Conservation (phyloP, 1,140 invertebrate genomes). For the Myzus persicae region DNA sequence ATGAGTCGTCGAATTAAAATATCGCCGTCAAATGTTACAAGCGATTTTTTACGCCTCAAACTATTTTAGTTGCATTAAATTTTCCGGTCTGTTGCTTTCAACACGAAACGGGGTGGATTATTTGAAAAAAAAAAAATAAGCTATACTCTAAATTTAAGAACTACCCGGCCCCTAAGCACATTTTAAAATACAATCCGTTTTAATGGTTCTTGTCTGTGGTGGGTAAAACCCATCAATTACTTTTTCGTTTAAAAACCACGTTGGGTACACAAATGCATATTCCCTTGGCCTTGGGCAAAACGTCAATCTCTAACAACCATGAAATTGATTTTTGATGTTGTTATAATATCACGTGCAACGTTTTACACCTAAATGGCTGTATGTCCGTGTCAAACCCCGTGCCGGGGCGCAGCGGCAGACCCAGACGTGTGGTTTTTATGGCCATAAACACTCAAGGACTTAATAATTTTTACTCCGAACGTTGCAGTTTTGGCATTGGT, state of each 20-base stretch:
- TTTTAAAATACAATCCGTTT: constrained; percentile 50
- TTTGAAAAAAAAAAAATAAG: constrained; percentile 36
- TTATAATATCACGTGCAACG: not conserved
- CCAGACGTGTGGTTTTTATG: not conserved
- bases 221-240: constrained; percentile 52
- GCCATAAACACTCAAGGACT: not conserved
- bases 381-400: not conserved
- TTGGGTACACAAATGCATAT: not conserved
- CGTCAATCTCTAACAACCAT: constrained; percentile 46
- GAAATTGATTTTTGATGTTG: constrained; percentile 56
- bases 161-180: not conserved
- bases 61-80: constrained; percentile 44
- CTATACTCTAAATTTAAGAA: constrained; percentile 43
- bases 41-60: constrained; percentile 19
- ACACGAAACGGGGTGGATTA: constrained; percentile 35
- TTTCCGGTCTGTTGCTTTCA: constrained; percentile 39
- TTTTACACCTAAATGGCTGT: constrained; percentile 38
- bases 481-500: not conserved
- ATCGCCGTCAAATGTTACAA: constrained; percentile 18
- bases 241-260: constrained; percentile 47
- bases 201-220: constrained; percentile 19
- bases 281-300: not conserved
- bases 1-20: constrained; percentile 35
- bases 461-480: not conserved
- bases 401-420: not conserved